These are phyloP conservation scores for Corvus moneduloides DNA, from an alignment of 2,113 vertebrate species.

Conservation along the genomic window DNA sequence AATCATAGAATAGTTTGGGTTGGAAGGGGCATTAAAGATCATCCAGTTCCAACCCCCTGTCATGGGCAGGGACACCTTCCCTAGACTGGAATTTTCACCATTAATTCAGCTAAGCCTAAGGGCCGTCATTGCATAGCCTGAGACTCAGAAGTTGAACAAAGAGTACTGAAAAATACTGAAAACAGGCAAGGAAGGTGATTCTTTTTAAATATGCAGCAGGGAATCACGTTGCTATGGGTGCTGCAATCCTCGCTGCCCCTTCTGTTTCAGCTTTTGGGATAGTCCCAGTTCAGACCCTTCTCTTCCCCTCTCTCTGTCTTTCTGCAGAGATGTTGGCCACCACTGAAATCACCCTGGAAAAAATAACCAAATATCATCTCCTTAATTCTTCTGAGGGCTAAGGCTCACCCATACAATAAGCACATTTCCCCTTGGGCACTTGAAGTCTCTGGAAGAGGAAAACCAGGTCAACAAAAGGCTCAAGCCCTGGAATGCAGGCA, in stretches of 20 bases:
- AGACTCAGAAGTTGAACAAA: neutral
- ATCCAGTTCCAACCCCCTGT: neutral
- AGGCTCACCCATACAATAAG: neutral
- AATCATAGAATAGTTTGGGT: neutral
- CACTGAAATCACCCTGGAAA: neutral
- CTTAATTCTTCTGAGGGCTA: neutral
- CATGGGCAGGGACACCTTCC: neutral
- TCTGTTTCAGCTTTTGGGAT: neutral
- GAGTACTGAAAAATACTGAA: neutral
- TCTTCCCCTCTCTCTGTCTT: neutral
- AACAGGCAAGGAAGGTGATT: neutral
- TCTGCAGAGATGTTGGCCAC: neutral
- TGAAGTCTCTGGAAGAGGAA: neutral
- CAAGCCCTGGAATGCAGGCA: neutral
- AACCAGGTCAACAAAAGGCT: neutral
- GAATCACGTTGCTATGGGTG: neutral
- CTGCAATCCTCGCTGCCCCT: neutral
- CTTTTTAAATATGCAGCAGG: neutral
- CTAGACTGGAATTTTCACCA: neutral
- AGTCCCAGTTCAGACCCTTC: neutral
- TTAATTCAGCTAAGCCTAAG: neutral
- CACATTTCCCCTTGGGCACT: neutral
- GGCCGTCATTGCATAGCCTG: neutral
- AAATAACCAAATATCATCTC: neutral
- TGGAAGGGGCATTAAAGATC: neutral